Base-by-base conservation (phyloP, 2,888 invertebrate genomes). In the Eremobia ochroleuca region DNA sequence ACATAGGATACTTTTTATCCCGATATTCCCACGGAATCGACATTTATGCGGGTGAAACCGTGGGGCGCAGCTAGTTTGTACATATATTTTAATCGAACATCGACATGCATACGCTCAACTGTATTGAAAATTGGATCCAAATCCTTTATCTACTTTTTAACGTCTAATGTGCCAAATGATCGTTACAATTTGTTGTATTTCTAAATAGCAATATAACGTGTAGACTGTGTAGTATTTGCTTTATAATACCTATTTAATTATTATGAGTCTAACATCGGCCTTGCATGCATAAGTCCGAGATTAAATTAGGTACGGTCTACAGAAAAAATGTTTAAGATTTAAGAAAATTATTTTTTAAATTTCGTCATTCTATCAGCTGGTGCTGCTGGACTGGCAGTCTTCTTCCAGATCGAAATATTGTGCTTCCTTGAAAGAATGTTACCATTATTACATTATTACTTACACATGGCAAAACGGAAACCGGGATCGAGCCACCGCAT, bases 191-290 rank as follows among this genome's bases (percentile, higher is more conserved):
- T 55, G 2, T 28, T 73, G 8, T 73, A 49, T 70, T 69, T 74
- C 34, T 71, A 46, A 78, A 72, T 65, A n/a, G 49, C 43, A 74
- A 13, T 70, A 28, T 73, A 72, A 49, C 67, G 49, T 65, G 74
- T 58, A 61, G 40, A 52, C 43, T 65, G 52, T 82, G 43, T 37
- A 59, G 67, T 70, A 76, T 80, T 78, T 68, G 73, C 83, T 86
- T 84, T 86, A 87, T 89, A 89, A 85, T 87, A 83, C 28, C 43
- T 66, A 73, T 77, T 85, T 83, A 86, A 90, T 90, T 91, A 89
- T 92, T 88, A 88, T 86, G 82, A 85, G 87, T 84, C 86, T 85
- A 81, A 87, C 83, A 86, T 71, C 90, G 89, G 86, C 92, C 92
- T 92, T 91, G 92, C 86, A 79, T 88, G 90, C 86, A 85, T 81